Base-by-base conservation (phyloP, 2,113 vertebrate genomes). In the Oncorhynchus clarkii region DNA sequence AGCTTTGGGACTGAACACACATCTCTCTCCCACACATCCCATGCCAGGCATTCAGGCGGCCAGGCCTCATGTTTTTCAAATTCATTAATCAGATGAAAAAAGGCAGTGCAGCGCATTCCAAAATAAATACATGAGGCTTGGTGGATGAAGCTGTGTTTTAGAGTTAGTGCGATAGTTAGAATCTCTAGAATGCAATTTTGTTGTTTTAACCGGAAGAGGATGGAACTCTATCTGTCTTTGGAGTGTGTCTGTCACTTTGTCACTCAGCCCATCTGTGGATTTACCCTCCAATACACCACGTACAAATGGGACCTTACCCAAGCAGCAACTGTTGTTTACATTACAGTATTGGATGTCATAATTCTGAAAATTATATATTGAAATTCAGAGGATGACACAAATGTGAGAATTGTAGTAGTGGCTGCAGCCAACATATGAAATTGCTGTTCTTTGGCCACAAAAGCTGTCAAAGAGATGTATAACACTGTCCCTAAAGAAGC, bases 21-120 rank as follows among this genome's bases (percentile, higher is more conserved):
- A 71, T 78, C 81, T 92, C 94, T 94, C 94, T 96, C 95, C 95
- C 95, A 96, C 95, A 95, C 94, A 94, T 94, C 92, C 88, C 90
- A 84, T 89, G 91, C 92, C 93, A 54, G 92, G 86, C 80, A 45
- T 45, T 45, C 39, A 45, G 39, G 9, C 76, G 76, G 79, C 84
- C 87, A 83, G 93, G 86, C 92, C 90, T 78, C 65, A 74, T 89
- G 85, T 90, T 95, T 94, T 93, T 90, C 91, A 92, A 93, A 93
- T 91, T 91, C 90, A 92, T 93, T 90, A 89, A 89, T 91, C 89
- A 81, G 89, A 88, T 88, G 86, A 85, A 90, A 92, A 91, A 92
- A 90, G 80, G 87, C 73, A 45, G 39, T 45, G 39, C 39, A 81
- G 87, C 78, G 77, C 84, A 80, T 83, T 90, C 86, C 84, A 90